Evolutionary conservation across 2,888 invertebrate genomes (phyloP).

Genomic region (Lasioglossum zephyrum): DNA sequence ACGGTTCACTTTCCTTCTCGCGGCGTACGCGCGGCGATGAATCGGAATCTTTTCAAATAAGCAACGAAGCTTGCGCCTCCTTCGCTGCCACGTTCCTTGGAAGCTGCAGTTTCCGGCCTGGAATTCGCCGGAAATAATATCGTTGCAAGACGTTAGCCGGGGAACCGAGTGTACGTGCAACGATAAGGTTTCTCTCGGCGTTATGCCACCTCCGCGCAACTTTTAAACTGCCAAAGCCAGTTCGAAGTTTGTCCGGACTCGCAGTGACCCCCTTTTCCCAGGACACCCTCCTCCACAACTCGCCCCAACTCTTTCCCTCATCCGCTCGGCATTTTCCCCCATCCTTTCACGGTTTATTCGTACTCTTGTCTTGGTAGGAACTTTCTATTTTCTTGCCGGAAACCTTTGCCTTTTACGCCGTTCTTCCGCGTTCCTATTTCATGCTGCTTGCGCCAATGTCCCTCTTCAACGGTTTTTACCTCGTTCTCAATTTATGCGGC

Average conservation of each 20-base stretch:
- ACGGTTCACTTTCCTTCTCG: constrained; percentile 27
- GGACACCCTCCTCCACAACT: neutral
- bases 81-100: constrained; percentile 35
- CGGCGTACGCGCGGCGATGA: constrained; percentile 34
- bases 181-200: constrained; percentile 61
- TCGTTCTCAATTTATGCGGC: neutral
- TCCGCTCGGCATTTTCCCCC: neutral
- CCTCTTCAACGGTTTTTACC: neutral
- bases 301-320: neutral
- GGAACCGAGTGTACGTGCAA: constrained; percentile 53
- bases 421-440: constrained; percentile 1
- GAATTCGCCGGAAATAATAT: constrained; percentile 74
- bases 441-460: neutral
- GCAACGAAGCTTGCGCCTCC: constrained; percentile 62
- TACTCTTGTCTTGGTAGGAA: neutral
- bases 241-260: constrained; percentile 66
- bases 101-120: constrained; percentile 66
- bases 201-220: constrained; percentile 67
- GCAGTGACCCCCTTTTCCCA: constrained; percentile 34
- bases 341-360: neutral
- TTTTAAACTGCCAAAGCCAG: constrained; percentile 76
- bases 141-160: constrained; percentile 51
- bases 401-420: constrained; percentile 10
- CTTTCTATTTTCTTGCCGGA: constrained; percentile 12
- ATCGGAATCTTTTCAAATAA: constrained; percentile 60